These are phyloP conservation scores for Maconellicoccus hirsutus DNA, from an alignment of 1,140 invertebrate genomes.

Conservation along the genomic window DNA sequence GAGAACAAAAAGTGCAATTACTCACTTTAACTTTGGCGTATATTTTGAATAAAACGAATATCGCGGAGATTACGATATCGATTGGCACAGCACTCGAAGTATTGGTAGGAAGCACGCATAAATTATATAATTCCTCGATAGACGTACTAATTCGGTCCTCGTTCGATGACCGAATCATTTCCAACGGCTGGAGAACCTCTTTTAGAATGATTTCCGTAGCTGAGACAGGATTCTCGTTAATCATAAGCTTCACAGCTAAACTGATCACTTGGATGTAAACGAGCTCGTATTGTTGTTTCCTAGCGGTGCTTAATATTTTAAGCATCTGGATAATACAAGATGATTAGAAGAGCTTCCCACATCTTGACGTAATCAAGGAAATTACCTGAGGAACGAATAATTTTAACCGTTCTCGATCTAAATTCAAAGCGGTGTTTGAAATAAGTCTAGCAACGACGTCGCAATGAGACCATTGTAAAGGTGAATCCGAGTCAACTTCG, in stretches of 20 bases:
- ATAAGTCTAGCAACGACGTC: constrained; percentile 52
- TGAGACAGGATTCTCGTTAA: background rate
- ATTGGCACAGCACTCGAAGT: background rate
- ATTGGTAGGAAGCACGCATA: background rate
- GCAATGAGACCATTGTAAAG: constrained; percentile 49
- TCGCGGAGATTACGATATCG: background rate
- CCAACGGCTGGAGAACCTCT: background rate
- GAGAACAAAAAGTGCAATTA: too few species aligned
- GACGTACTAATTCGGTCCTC: background rate
- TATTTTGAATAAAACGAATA: background rate
- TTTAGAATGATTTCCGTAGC: background rate
- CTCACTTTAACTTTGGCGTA: background rate
- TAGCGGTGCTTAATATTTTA: background rate
- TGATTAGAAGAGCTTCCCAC: too few species aligned
- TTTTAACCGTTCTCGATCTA: background rate
- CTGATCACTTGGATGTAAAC: background rate
- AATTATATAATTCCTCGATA: background rate
- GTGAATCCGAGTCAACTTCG: constrained; percentile 41
- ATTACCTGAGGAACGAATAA: background rate
- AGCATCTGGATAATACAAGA: background rate
- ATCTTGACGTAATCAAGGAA: too few species aligned
- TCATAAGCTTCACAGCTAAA: background rate
- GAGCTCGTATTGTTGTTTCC: background rate
- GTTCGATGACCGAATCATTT: background rate
- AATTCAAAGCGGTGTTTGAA: constrained; percentile 27